Base-by-base conservation (phyloP, 1,140 invertebrate genomes). In the Augochlora pura region DNA sequence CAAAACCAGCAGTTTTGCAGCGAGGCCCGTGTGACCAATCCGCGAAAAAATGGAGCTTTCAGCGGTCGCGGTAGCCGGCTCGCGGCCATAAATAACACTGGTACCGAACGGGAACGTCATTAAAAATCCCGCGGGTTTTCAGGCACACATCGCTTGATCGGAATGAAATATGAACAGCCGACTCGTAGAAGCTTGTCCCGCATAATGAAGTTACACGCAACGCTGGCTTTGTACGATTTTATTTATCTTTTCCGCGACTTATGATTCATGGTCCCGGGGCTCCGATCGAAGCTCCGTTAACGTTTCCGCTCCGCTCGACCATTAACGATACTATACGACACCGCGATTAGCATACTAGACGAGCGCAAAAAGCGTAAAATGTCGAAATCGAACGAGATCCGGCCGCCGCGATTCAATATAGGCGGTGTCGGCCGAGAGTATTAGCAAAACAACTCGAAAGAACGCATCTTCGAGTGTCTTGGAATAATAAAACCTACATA, bases 201-300 rank as follows among this genome's bases (percentile, higher is more conserved):
- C 57, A 70, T 77, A 77, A 77, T 70, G 75, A 77, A 77, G 75
- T 77, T 77, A 77, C 75, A 77, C 75, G 75, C 66, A 77, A 77
- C 75, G 66, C 57, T 77, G 66, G 27, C 75, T 77, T 63, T 70
- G 75, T 77, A 70, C 66, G 25, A 77, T 77, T 77, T 77, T 77
- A 77, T 77, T 77, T 77, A 77, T 77, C 66, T 77, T 77, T 70
- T 70, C 66, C 75, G 66, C 75, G 57, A 25, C 66, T 62, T 77
- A 77, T 77, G 75, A 77, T 77, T 77, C 75, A 77, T 70, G 75
- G 52, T 16, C 12, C 57, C 23, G 32, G 21, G 75, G 27, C 32
- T 18, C 39, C 75, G 75, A 77, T 62, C 66, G 66, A 62, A 62
- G 25, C 66, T 62, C 57, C 66, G 75, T 77, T 77, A 77, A 69